These are phyloP conservation scores for Sarotherodon lohbergeri DNA, from an alignment of 2,113 vertebrate species.

Conservation along the genomic window DNA sequence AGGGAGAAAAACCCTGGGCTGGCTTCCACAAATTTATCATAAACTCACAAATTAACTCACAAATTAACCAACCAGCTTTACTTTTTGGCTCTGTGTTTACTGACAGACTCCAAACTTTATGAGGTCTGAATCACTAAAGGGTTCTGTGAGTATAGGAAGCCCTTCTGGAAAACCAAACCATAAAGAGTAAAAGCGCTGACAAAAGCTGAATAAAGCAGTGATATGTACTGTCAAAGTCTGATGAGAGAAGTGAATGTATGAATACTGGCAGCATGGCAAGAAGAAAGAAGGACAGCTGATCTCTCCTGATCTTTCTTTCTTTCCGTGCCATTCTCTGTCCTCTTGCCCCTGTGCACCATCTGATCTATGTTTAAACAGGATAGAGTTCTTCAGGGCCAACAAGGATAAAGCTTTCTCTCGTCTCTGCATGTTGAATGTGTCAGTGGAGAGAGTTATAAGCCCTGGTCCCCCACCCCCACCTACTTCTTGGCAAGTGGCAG, in stretches of 20 bases:
- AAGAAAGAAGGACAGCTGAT: background rate
- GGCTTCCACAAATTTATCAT: background rate
- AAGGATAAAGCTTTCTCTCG: constrained; percentile 46
- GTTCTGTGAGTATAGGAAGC: background rate
- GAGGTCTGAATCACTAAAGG: background rate
- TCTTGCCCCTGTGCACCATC: constrained; percentile 13
- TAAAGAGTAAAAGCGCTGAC: background rate
- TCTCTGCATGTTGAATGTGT: constrained; percentile 53
- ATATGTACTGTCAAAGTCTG: background rate
- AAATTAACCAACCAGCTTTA: background rate
- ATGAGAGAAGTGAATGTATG: background rate
- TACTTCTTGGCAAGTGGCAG: constrained; percentile 65
- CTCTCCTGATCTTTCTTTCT: background rate
- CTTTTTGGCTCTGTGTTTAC: background rate
- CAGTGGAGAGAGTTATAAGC: constrained; percentile 60
- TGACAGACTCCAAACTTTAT: background rate
- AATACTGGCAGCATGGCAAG: background rate
- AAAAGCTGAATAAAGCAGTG: background rate
- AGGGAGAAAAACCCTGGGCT: background rate
- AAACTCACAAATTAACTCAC: background rate
- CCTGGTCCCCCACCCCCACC: constrained; percentile 29
- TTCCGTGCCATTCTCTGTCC: background rate
- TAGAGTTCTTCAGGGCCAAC: constrained; percentile 45
- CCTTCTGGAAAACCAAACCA: background rate
- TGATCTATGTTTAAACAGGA: constrained; percentile 68